Percentiles rank a stretch among this genome's conserved stretches.
These are phyloP conservation scores for Nilaparvata lugens DNA, from an alignment of 1,140 invertebrate species.

Conservation along the genomic window DNA sequence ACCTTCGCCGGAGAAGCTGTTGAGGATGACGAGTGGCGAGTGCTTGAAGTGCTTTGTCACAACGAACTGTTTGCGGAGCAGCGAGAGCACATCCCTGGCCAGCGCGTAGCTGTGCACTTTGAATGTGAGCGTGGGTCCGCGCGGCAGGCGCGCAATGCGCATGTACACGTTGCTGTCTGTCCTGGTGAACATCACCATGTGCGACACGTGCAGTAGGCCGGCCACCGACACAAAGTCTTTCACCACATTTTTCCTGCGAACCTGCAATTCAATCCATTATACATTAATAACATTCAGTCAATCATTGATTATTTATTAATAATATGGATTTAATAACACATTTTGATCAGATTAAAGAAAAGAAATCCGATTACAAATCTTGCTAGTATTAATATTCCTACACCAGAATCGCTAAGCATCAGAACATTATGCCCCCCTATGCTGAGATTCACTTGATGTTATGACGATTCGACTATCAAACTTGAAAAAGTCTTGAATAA, in stretches of 20 bases:
- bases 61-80: conserved; percentile 71
- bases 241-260: conserved; percentile 76
- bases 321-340: no score
- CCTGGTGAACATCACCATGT: conserved; percentile 78
- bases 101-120: conserved; percentile 76
- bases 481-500: no score
- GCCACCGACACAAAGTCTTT: conserved; percentile 90
- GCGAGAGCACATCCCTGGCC: conserved; percentile 74
- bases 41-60: conserved; percentile 72
- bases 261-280: no score
- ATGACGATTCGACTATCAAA: no score
- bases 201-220: conserved; percentile 79
- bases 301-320: no score
- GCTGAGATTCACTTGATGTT: no score
- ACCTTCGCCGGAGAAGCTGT: conserved; percentile 78
- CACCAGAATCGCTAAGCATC: no score
- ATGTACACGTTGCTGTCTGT: conserved; percentile 76
- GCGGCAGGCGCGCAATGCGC: conserved; percentile 67
- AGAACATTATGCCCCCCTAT: no score
- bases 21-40: conserved; percentile 85
- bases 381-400: no score
- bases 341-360: no score
- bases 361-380: no score
- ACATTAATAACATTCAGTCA: no score
- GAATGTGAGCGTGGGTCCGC: conserved; percentile 80